A percentile compares a stretch with the other conserved stretches of the same genome.
Evolutionary conservation across 2,888 invertebrate species (phyloP).

Genomic region (Agrotis segetum): DNA sequence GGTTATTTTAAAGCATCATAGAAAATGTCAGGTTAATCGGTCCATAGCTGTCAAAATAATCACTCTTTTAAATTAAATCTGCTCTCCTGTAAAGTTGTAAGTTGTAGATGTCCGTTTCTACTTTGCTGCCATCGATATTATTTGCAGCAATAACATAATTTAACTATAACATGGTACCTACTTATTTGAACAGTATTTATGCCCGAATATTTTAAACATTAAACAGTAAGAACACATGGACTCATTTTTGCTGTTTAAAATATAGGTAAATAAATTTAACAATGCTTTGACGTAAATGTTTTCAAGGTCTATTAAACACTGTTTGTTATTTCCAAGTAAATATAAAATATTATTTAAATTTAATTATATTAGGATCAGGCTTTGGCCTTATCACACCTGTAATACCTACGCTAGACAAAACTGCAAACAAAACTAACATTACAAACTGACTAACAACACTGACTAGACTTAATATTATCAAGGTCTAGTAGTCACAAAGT

Average conservation of each 20-base stretch:
- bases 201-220: not conserved
- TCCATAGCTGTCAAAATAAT: too few relatives aligned
- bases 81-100: too few relatives aligned
- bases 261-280: slow-evolving; percentile 6
- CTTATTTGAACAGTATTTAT: not conserved
- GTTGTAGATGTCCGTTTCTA: too few relatives aligned
- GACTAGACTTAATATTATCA: not conserved
- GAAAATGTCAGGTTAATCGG: too few relatives aligned
- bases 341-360: not conserved
- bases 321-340: not conserved
- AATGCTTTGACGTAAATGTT: slow-evolving; percentile 17
- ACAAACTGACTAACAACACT: not conserved
- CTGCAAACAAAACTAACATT: too few relatives aligned
- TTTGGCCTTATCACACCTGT: too few relatives aligned
- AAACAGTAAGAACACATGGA: not conserved
- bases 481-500: not conserved
- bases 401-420: not conserved
- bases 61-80: too few relatives aligned
- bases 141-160: too few relatives aligned
- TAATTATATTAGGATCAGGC: too few relatives aligned
- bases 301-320: slow-evolving; percentile 10
- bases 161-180: too few relatives aligned
- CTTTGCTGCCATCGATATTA: too few relatives aligned
- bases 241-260: not conserved
- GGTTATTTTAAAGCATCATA: too few relatives aligned